These are phyloP conservation scores for Caradrina kadenii DNA, from an alignment of 2,888 invertebrate genomes.

Conservation along the genomic window DNA sequence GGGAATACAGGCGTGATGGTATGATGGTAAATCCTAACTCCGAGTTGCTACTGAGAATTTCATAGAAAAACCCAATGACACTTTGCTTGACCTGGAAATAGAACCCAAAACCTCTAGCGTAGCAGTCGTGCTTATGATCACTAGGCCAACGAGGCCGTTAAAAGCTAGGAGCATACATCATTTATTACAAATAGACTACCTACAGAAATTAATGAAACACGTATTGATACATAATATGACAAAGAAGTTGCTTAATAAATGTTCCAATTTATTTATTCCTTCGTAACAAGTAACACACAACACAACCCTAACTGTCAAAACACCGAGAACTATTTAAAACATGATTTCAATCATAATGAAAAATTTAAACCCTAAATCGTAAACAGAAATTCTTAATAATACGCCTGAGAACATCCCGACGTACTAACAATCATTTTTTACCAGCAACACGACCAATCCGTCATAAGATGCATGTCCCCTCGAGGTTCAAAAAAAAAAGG, in stretches of 20 bases:
- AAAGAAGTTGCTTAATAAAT: not conserved
- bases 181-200: too few species aligned
- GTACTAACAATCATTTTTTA: conserved; percentile 71
- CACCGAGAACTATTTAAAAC: conserved; percentile 11
- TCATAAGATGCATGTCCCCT: conserved; percentile 80
- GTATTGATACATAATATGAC: not conserved
- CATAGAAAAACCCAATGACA: too few species aligned
- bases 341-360: conserved; percentile 33
- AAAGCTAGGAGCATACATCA: too few species aligned
- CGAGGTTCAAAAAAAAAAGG: conserved; percentile 73
- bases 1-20: too few species aligned
- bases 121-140: too few species aligned
- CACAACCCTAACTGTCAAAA: not conserved
- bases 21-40: too few species aligned
- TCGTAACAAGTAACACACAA: conserved; percentile 14
- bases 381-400: conserved; percentile 40
- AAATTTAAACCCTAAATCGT: conserved; percentile 6
- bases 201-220: too few species aligned
- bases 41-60: too few species aligned
- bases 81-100: too few species aligned
- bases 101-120: too few species aligned
- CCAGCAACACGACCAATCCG: conserved; percentile 79
- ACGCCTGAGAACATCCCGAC: conserved; percentile 61
- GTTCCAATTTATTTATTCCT: conserved; percentile 4
- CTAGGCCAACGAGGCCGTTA: too few species aligned